phyloP scores from a whole-genome alignment of 2,113 vertebrate genomes.

The Phaethon lepturus region DNA sequence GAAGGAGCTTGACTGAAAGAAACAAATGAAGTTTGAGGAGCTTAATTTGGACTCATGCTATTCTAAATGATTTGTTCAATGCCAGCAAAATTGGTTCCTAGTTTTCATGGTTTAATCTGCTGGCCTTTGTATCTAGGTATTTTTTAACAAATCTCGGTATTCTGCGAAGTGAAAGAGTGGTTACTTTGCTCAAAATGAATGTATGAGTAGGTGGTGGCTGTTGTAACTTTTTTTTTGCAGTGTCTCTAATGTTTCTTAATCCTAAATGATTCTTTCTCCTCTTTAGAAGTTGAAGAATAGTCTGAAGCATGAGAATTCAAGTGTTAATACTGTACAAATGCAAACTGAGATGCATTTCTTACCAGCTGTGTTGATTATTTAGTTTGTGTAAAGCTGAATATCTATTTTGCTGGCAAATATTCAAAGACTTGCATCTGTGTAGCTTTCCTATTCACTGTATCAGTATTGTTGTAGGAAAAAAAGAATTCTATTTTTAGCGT shows the following conservation, averaged over 20 bases:
- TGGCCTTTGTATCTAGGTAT: background rate
- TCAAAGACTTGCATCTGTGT: background rate
- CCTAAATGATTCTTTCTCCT: background rate
- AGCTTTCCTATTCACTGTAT: slow-evolving; percentile 19
- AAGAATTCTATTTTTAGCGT: background rate
- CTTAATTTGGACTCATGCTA: background rate
- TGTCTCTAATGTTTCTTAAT: background rate
- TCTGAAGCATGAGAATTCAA: background rate
- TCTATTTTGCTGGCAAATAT: background rate
- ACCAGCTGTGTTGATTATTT: background rate
- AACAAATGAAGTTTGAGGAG: background rate
- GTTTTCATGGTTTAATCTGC: background rate
- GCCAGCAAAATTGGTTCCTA: background rate
- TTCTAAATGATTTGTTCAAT: background rate
- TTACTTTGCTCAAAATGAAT: background rate
- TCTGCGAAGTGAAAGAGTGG: background rate
- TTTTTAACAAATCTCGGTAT: background rate
- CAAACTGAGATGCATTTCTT: background rate
- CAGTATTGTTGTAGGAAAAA: background rate
- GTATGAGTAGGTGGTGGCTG: background rate
- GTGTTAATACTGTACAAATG: background rate
- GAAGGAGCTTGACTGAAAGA: background rate
- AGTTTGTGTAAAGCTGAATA: background rate
- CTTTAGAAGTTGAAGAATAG: background rate
- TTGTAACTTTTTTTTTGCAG: background rate